phyloP scores from a whole-genome alignment of 1,140 invertebrate species.

The Drosophila kepulauana region DNA sequence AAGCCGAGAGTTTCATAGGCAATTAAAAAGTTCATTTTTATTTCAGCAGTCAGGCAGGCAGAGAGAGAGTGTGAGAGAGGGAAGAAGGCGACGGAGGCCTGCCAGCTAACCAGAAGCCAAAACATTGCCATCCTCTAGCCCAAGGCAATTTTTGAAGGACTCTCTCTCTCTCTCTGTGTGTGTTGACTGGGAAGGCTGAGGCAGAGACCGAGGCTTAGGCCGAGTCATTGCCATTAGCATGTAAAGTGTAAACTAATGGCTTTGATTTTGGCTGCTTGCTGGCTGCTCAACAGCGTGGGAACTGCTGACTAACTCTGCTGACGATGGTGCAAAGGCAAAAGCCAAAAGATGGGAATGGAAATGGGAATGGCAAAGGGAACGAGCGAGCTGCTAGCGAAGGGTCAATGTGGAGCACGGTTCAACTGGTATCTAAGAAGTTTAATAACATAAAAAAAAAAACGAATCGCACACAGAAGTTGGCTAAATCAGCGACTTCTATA shows the following conservation, averaged over 20 bases:
- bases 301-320: conserved; percentile 34
- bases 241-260: conserved; percentile 83
- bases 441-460: conserved; percentile 56
- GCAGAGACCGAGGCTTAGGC: conserved; percentile 16
- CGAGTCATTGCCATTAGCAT: conserved; percentile 68
- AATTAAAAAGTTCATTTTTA: conserved; percentile 83
- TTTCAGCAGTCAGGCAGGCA: conserved; percentile 35
- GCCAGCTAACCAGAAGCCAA: conserved; percentile 40
- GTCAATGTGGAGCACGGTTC: conserved; percentile 18
- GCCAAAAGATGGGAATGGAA: neutral
- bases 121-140: conserved; percentile 29
- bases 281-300: conserved; percentile 69
- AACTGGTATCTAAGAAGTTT: conserved; percentile 67
- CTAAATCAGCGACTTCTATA: neutral
- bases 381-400: neutral
- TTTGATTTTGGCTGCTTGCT: conserved; percentile 59
- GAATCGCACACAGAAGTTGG: conserved; percentile 39
- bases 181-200: neutral
- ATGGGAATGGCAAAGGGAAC: neutral
- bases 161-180: neutral
- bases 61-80: neutral
- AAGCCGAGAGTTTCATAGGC: conserved; percentile 69
- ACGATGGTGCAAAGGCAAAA: too few relatives aligned
- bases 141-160: conserved; percentile 16
- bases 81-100: neutral